phyloP scores from a whole-genome alignment of 2,113 vertebrate genomes.

The Tachysurus vachellii region DNA sequence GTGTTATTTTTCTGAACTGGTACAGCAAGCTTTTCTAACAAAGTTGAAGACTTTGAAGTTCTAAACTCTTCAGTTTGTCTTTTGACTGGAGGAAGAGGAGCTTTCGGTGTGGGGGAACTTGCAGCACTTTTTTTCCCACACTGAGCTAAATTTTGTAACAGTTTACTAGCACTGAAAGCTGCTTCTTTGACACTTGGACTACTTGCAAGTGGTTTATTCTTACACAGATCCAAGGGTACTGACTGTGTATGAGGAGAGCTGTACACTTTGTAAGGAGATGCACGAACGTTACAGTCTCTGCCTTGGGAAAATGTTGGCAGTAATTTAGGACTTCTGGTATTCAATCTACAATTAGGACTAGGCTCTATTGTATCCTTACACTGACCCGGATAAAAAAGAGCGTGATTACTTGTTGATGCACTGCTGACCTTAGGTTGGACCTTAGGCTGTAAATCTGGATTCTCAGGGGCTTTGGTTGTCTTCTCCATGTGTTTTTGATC shows the following conservation, averaged over 20 bases:
- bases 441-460: slow-evolving; percentile 71
- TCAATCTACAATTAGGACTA: slow-evolving; percentile 74
- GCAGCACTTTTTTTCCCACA: slow-evolving; percentile 74
- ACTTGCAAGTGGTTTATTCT: slow-evolving; percentile 69
- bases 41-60: slow-evolving; percentile 71
- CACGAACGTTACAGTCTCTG: slow-evolving; percentile 68
- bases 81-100: slow-evolving; percentile 49
- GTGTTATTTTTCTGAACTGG: slow-evolving; percentile 73
- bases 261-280: slow-evolving; percentile 52
- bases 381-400: slow-evolving; percentile 69
- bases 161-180: slow-evolving; percentile 83
- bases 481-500: slow-evolving; percentile 82
- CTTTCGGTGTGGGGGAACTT: slow-evolving; percentile 44
- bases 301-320: slow-evolving; percentile 65
- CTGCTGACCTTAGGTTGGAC: slow-evolving; percentile 72
- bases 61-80: slow-evolving; percentile 66
- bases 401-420: slow-evolving; percentile 67
- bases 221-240: slow-evolving; percentile 61
- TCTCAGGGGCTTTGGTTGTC: slow-evolving; percentile 65
- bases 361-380: slow-evolving; percentile 57
- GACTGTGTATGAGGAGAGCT: slow-evolving; percentile 55
- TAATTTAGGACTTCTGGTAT: slow-evolving; percentile 60
- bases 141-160: slow-evolving; percentile 86
- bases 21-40: slow-evolving; percentile 78
- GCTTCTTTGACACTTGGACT: slow-evolving; percentile 70